Conservation (phyloP, 1,140 invertebrate species). For the Bombus picipes region DNA sequence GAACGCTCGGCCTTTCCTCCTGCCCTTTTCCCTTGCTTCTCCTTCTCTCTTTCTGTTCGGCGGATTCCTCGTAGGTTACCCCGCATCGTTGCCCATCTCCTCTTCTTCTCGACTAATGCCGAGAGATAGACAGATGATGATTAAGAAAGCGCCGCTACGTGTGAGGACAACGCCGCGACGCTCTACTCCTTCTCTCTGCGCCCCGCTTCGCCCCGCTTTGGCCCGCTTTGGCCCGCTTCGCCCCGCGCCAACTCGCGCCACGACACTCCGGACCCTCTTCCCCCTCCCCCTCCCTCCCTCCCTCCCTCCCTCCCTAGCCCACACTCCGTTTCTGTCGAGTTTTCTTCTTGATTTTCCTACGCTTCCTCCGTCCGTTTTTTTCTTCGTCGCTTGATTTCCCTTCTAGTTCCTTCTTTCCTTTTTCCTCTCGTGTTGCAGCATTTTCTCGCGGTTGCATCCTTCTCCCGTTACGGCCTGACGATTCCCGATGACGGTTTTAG, state of each 20-base stretch:
- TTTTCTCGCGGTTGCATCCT: too few relatives aligned
- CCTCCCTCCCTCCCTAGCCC: too few relatives aligned
- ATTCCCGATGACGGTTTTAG: not conserved
- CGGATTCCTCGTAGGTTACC: constrained; percentile 30
- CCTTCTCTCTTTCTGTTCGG: constrained; percentile 12
- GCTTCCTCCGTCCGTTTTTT: constrained; percentile 47
- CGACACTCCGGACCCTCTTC: constrained; percentile 1
- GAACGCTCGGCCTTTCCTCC: constrained; percentile 17
- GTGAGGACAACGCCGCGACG: constrained; percentile 73
- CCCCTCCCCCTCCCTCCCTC: not conserved
- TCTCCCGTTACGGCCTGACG: not conserved
- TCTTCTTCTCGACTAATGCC: constrained; percentile 73
- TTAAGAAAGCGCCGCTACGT: constrained; percentile 81
- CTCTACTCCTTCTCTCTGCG: constrained; percentile 13
- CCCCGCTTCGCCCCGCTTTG: not conserved
- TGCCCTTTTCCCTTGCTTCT: not conserved
- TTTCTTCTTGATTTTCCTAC: constrained; percentile 62
- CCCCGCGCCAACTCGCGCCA: not conserved
- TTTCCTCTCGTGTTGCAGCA: not conserved
- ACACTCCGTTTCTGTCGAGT: constrained; percentile 11
- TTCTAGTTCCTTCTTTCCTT: constrained; percentile 48
- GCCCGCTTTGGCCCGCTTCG: not conserved
- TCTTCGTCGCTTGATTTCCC: constrained; percentile 55
- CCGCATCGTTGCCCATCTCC: constrained; percentile 34
- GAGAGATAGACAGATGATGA: constrained; percentile 83